phyloP scores from a whole-genome alignment of 2,113 vertebrate genomes.

The Pungitius pungitius region DNA sequence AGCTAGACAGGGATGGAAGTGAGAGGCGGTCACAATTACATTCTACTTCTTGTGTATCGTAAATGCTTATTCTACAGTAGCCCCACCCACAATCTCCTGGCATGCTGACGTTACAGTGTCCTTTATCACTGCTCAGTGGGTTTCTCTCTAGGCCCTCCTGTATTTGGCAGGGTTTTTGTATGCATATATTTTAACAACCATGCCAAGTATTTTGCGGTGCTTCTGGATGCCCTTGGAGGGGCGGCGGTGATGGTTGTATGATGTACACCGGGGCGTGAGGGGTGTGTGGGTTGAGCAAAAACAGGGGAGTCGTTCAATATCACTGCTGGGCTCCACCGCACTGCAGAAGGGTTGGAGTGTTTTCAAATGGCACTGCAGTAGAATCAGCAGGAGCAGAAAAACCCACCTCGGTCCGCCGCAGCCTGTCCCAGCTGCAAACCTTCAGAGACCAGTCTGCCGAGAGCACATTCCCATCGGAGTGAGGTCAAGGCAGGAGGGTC shows the following conservation, averaged over 20 bases:
- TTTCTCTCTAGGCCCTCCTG: slow-evolving; percentile 1
- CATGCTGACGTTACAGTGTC: slow-evolving; percentile 38
- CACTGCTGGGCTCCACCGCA: slow-evolving; percentile 63
- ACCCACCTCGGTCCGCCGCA: slow-evolving; percentile 50
- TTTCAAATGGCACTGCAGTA: slow-evolving; percentile 77
- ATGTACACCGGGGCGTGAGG: slow-evolving; percentile 34
- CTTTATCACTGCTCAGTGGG: slow-evolving; percentile 40
- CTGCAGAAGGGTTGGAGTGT: slow-evolving; percentile 75
- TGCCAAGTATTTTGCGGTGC: slow-evolving; percentile 21
- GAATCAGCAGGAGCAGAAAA: slow-evolving; percentile 46
- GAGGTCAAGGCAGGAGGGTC: neutral
- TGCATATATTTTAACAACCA: slow-evolving; percentile 25
- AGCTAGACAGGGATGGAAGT: slow-evolving; percentile 20
- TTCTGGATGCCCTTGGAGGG: slow-evolving; percentile 34
- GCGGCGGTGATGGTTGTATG: slow-evolving; percentile 20
- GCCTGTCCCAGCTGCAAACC: slow-evolving; percentile 18
- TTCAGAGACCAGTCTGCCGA: slow-evolving; percentile 1
- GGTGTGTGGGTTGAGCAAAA: slow-evolving; percentile 43
- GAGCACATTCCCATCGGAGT: neutral
- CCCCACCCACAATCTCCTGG: slow-evolving; percentile 14
- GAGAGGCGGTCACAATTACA: slow-evolving; percentile 40
- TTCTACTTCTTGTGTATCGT: slow-evolving; percentile 18
- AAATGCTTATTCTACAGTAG: slow-evolving; percentile 37
- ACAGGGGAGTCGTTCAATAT: slow-evolving; percentile 59
- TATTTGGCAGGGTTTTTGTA: slow-evolving; percentile 22